Conservation (phyloP, 1,140 invertebrate species). For the Dendroctonus valens region DNA sequence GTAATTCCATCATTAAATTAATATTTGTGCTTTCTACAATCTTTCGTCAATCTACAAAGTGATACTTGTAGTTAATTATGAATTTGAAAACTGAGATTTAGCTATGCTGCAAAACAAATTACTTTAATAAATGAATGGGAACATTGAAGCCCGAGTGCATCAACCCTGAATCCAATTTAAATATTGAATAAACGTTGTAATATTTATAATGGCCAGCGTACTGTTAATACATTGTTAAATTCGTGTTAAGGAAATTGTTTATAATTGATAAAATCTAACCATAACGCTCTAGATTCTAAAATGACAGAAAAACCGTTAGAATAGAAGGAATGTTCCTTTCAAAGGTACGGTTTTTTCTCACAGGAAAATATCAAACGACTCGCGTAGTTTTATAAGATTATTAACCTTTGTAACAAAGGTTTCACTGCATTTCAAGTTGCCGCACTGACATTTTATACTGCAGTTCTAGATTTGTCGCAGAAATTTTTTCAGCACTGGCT, state of each 20-base stretch:
- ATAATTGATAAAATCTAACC: not conserved
- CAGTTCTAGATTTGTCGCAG: not conserved
- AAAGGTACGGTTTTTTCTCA: constrained; percentile 9
- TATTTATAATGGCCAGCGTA: not conserved
- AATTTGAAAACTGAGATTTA: not conserved
- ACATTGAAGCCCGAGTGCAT: not conserved
- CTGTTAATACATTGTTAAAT: not conserved
- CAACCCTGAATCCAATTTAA: not conserved
- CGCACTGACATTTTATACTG: not conserved
- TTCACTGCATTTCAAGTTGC: not conserved
- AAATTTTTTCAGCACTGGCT: not conserved
- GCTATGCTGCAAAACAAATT: not conserved
- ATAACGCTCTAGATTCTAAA: constrained; percentile 1
- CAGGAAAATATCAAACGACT: constrained; percentile 7
- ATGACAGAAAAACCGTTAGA: constrained; percentile 1
- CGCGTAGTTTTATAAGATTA: constrained; percentile 4
- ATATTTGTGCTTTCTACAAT: no score
- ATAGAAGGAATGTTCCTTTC: not conserved
- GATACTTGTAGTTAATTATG: no score
- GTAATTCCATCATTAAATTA: no score
- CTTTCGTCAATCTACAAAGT: no score
- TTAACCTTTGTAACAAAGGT: constrained; percentile 10
- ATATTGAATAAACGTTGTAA: not conserved
- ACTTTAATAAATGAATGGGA: not conserved
- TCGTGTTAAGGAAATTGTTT: not conserved